These are phyloP conservation scores for Tenualosa thibaudeaui DNA, from an alignment of 2,797 vertebrate genomes.

Conservation along the genomic window DNA sequence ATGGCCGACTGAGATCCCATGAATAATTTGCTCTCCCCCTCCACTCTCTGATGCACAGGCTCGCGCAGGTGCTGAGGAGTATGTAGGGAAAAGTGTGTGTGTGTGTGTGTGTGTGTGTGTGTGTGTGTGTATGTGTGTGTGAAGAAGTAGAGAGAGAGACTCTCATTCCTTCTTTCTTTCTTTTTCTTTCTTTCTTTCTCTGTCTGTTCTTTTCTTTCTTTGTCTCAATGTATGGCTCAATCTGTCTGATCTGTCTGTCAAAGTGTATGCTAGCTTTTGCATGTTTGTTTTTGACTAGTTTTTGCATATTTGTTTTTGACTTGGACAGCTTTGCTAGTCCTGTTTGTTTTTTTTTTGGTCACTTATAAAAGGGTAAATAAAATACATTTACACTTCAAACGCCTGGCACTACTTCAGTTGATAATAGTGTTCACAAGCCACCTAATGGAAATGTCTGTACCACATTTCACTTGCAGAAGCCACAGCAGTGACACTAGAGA, in stretches of 20 bases:
- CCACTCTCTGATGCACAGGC: slow-evolving; percentile 24
- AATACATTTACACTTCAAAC: background rate
- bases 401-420: background rate
- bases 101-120: too few relatives aligned
- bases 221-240: background rate
- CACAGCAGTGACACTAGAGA: background rate
- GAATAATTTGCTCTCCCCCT: slow-evolving; percentile 65
- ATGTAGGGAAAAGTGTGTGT: too few relatives aligned
- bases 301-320: too few relatives aligned
- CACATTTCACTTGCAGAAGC: background rate
- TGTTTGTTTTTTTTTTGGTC: background rate
- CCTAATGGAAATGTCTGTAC: background rate
- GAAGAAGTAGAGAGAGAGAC: too few relatives aligned
- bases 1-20: slow-evolving; percentile 67
- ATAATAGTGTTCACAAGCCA: background rate
- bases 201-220: background rate
- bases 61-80: background rate
- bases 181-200: background rate
- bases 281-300: background rate
- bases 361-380: background rate
- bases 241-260: background rate
- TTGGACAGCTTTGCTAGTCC: background rate
- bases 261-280: background rate
- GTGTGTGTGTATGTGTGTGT: too few relatives aligned
- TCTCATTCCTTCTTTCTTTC: background rate